phyloP scores from a whole-genome alignment of 2,797 vertebrate species.

The Falco berigora region DNA sequence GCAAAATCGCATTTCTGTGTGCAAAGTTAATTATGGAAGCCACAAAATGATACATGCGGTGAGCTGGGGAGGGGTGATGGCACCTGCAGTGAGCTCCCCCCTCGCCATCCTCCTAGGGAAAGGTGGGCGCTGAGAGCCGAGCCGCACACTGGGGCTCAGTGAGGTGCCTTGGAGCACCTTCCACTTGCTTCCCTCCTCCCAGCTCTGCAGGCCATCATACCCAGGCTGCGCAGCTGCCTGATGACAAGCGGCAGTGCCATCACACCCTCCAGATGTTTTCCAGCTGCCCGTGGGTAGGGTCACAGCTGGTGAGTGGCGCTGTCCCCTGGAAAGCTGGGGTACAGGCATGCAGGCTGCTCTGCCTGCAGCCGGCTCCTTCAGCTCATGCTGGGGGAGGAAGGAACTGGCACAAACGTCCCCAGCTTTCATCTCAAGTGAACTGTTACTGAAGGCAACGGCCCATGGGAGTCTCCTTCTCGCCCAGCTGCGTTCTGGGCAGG shows the following conservation, averaged over 20 bases:
- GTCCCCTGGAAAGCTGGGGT: rapidly evolving
- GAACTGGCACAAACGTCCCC: rapidly evolving
- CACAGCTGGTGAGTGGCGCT: background rate
- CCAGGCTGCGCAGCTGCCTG: background rate
- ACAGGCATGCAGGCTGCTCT: background rate
- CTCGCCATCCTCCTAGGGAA: background rate
- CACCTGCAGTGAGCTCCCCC: background rate
- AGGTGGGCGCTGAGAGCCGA: background rate
- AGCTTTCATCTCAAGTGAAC: background rate
- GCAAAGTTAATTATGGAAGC: constrained; percentile 53
- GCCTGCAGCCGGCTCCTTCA: background rate
- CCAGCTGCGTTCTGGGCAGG: background rate
- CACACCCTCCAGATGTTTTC: background rate
- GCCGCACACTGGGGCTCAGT: rapidly evolving
- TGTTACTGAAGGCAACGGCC: background rate
- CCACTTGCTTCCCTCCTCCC: background rate
- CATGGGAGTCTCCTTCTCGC: background rate
- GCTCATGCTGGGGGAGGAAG: background rate
- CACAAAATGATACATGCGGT: background rate
- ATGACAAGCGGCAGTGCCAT: background rate
- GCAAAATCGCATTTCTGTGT: constrained; percentile 9
- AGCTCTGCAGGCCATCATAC: rapidly evolving
- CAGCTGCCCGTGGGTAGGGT: background rate
- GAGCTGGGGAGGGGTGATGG: background rate
- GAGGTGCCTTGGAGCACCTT: background rate